Evolutionary conservation across 2,797 vertebrate species (phyloP).

Genomic region (Esox lucius): DNA sequence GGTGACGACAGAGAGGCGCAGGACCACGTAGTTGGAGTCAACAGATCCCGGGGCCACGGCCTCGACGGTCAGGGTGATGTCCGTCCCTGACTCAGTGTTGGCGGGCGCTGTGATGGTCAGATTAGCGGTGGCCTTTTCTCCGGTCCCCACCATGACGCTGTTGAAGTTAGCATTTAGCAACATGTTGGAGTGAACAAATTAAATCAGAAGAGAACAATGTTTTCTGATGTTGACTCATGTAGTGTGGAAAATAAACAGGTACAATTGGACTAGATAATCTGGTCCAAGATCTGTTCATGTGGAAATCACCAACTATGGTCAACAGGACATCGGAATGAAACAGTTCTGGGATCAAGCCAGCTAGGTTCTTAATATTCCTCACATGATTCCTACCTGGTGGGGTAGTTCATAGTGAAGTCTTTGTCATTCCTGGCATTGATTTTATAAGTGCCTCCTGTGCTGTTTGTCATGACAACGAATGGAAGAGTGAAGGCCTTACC

Average conservation of each 20-base stretch:
- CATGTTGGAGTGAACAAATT: not conserved
- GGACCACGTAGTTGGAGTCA: constrained; percentile 68
- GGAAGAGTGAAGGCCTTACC: constrained; percentile 53
- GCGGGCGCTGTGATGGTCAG: constrained; percentile 57
- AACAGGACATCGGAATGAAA: not conserved
- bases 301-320: not conserved
- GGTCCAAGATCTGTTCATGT: not conserved
- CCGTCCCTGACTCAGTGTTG: constrained; percentile 63
- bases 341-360: not conserved
- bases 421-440: constrained; percentile 66
- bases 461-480: constrained; percentile 63
- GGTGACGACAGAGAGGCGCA: constrained; percentile 67
- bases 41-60: constrained; percentile 39
- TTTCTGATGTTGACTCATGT: not conserved
- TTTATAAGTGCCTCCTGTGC: constrained; percentile 46
- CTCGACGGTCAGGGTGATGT: constrained; percentile 69
- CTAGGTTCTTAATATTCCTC: not conserved
- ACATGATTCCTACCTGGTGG: constrained; percentile 21
- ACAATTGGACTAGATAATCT: not conserved
- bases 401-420: constrained; percentile 45
- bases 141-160: constrained; percentile 54
- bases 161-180: not conserved
- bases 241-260: not conserved
- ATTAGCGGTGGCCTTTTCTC: constrained; percentile 39
- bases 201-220: not conserved